Conservation (phyloP, 2,888 invertebrate genomes). For the Eilema griseolum region DNA sequence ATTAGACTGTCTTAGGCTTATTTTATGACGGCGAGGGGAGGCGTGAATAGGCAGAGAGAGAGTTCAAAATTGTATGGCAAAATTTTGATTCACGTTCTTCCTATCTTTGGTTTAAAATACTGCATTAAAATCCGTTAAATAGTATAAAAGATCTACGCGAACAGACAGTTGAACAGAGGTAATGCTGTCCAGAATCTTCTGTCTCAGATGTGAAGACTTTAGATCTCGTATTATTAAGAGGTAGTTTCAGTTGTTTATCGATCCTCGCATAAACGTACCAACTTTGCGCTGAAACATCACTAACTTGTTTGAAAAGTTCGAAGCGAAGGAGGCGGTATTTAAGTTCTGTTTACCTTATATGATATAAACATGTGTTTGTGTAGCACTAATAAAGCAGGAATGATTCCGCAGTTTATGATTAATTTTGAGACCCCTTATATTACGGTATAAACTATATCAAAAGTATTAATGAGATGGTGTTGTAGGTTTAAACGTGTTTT, state of each 20-base stretch:
- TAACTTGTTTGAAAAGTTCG: slow-evolving; percentile 1
- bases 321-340: slow-evolving; percentile 5
- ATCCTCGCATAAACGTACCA: background rate
- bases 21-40: too few species aligned
- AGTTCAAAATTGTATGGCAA: too few species aligned
- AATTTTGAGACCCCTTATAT: slow-evolving; percentile 2
- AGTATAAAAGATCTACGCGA: too few species aligned
- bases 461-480: background rate
- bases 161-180: too few species aligned
- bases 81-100: too few species aligned
- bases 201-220: background rate
- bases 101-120: too few species aligned
- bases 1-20: background rate
- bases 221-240: background rate
- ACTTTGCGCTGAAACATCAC: background rate
- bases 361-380: slow-evolving; percentile 11
- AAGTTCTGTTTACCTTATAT: slow-evolving; percentile 3
- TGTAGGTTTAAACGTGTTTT: background rate
- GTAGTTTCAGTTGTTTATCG: background rate
- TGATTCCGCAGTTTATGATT: slow-evolving; percentile 14
- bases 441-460: background rate
- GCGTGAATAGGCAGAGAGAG: too few species aligned
- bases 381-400: slow-evolving; percentile 9
- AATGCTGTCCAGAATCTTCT: background rate
- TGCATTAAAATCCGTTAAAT: too few species aligned